Evolutionary conservation across 2,888 invertebrate species (phyloP).

Genomic region (Corbicula japonica): DNA sequence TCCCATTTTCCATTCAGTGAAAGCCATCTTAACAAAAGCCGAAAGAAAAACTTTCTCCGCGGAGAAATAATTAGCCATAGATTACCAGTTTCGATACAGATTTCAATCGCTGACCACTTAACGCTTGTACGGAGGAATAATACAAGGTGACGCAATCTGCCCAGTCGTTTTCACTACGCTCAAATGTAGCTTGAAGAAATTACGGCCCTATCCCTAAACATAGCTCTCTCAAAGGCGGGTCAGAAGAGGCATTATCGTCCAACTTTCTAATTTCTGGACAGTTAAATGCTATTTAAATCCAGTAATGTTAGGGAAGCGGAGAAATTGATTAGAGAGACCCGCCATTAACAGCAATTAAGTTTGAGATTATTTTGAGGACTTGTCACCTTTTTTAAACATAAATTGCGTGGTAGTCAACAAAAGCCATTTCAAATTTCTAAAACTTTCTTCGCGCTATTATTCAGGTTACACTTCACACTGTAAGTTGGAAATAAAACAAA

Average conservation of each 20-base stretch:
- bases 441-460: neutral
- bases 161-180: constrained; percentile 49
- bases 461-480: no score
- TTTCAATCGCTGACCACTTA: constrained; percentile 47
- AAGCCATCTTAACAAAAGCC: no score
- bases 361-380: constrained; percentile 37
- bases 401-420: constrained; percentile 8
- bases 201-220: constrained; percentile 52
- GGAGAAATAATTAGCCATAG: constrained; percentile 46
- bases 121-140: constrained; percentile 32
- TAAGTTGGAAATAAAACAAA: no score
- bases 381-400: constrained; percentile 43
- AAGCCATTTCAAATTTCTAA: neutral
- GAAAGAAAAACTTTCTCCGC: constrained; percentile 31
- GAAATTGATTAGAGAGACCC: constrained; percentile 58
- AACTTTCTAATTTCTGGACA: constrained; percentile 64
- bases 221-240: constrained; percentile 57
- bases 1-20: no score
- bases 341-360: constrained; percentile 58
- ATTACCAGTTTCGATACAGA: constrained; percentile 48
- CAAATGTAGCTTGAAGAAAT: constrained; percentile 49
- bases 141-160: constrained; percentile 47
- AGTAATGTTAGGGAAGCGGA: constrained; percentile 60
- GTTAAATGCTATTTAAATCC: constrained; percentile 68
- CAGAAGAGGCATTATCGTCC: constrained; percentile 59